Evolutionary conservation across 1,140 invertebrate genomes (phyloP).

Genomic region (Leguminivora glycinivorella): DNA sequence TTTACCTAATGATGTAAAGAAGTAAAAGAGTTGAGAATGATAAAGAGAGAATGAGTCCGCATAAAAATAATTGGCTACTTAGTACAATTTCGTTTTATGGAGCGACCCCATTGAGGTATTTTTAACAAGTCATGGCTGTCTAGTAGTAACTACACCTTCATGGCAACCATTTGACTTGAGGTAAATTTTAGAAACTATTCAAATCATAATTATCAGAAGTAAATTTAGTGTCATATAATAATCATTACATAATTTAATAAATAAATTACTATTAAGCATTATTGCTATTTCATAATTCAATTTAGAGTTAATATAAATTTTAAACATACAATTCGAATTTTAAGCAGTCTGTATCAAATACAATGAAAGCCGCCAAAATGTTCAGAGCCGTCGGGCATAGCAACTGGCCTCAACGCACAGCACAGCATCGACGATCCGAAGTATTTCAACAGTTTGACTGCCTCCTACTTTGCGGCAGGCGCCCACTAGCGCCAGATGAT

Average conservation of each 20-base stretch:
- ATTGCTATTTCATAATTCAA: slow-evolving; percentile 4
- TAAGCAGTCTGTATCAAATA: not conserved
- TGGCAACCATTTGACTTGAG: not conserved
- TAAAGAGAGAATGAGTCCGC: not conserved
- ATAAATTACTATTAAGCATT: not conserved
- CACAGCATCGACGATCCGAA: not conserved
- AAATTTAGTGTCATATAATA: not conserved
- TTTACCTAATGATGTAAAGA: not conserved
- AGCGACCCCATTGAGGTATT: not conserved
- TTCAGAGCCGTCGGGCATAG: not conserved
- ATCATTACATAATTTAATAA: slow-evolving; percentile 5
- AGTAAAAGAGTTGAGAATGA: not conserved
- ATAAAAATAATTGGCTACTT: not conserved
- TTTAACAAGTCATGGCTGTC: not conserved
- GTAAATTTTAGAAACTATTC: not conserved
- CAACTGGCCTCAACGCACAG: too few relatives aligned
- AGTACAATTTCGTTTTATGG: not conserved
- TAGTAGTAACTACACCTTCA: not conserved
- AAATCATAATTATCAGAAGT: not conserved
- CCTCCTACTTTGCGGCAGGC: not conserved
- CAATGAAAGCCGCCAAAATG: not conserved
- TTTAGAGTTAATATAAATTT: not conserved
- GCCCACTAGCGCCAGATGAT: not conserved
- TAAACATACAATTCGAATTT: not conserved
- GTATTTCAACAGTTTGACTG: not conserved